Base-by-base conservation (phyloP, 2,888 invertebrate genomes). In the Vanessa cardui region DNA sequence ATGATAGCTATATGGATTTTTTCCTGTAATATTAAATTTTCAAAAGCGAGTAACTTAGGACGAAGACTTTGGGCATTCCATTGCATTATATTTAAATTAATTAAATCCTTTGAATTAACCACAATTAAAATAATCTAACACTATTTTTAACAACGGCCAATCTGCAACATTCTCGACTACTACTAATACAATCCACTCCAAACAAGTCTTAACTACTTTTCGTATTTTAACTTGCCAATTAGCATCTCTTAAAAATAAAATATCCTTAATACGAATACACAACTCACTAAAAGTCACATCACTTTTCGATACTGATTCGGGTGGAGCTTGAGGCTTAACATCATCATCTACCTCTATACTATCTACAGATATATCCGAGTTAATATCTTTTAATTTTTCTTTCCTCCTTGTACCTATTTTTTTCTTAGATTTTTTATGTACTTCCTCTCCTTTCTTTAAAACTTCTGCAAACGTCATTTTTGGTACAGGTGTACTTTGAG, bases 151-250 rank as follows among this genome's bases (percentile, higher is more conserved):
- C 21, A 56, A 6, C 1, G 62, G 69, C 59, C 54, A 62, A 4
- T 63, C 61, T 7, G 47, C 47, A 49, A 49, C 47, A 18, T 49
- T 49, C 15, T 52, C 26, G 15, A 62, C 47, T 47, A 49, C 18
- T 15, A 64, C 58, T 21, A 70, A 47, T n/a, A 69, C n/a, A 2
- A 68, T 56, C 66, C 68, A 69, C 7, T 71, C 67, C 8, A 66
- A 56, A 47, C 64, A 58, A 52, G 31, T 33, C 18, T 66, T 63
- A 21, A 63, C 21, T 21, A 68, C 33, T 15, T 21, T 54, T 4
- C 59, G 63, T 12, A 69, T 26, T 58, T 56, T 59, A 49, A 18
- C 47, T 49, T 49, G 47, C 47, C 18, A 8, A 5, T 4, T 49
- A 49, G 9, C 20, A 15, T 12, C 15, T 58, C 33, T 59, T n/a